phyloP scores from a whole-genome alignment of 2,797 vertebrate genomes.

The Hydrolagus colliei region DNA sequence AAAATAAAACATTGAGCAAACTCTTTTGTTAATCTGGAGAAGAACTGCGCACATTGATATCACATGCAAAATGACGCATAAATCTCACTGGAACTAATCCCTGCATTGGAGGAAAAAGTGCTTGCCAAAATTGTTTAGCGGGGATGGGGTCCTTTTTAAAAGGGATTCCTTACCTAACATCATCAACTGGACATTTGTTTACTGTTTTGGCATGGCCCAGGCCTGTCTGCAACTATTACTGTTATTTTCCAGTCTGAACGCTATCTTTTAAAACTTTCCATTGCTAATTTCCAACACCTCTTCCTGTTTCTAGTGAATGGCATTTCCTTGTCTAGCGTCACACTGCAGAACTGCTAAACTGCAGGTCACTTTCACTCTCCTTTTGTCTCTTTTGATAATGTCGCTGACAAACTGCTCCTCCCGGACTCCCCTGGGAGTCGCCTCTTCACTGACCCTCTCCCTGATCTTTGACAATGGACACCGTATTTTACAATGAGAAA shows the following conservation, averaged over 20 bases:
- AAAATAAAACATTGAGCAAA: too few species aligned
- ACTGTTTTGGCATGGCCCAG: slow-evolving; percentile 39
- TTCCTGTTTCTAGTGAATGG: slow-evolving; percentile 40
- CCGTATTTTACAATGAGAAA: slow-evolving; percentile 23
- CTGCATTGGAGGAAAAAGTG: neutral
- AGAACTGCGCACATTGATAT: too few species aligned
- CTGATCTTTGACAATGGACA: slow-evolving; percentile 32
- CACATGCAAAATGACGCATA: too few species aligned
- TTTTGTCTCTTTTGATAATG: slow-evolving; percentile 37
- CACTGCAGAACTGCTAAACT: slow-evolving; percentile 36
- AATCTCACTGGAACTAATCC: neutral
- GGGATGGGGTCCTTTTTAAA: neutral
- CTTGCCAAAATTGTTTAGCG: neutral
- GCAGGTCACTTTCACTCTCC: slow-evolving; percentile 38
- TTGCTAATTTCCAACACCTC: slow-evolving; percentile 37
- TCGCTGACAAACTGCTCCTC: slow-evolving; percentile 35
- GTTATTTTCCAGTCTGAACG: slow-evolving; percentile 39
- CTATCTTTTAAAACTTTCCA: slow-evolving; percentile 40
- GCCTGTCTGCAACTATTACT: slow-evolving; percentile 39
- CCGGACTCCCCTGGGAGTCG: slow-evolving; percentile 32
- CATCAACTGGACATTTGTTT: slow-evolving; percentile 43
- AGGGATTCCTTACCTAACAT: neutral
- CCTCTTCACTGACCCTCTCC: slow-evolving; percentile 34
- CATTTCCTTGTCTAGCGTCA: slow-evolving; percentile 38
- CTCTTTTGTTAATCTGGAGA: too few species aligned